Evolutionary conservation across 2,797 vertebrate species (phyloP).

Genomic region (Triplophysa yarkandensis): DNA sequence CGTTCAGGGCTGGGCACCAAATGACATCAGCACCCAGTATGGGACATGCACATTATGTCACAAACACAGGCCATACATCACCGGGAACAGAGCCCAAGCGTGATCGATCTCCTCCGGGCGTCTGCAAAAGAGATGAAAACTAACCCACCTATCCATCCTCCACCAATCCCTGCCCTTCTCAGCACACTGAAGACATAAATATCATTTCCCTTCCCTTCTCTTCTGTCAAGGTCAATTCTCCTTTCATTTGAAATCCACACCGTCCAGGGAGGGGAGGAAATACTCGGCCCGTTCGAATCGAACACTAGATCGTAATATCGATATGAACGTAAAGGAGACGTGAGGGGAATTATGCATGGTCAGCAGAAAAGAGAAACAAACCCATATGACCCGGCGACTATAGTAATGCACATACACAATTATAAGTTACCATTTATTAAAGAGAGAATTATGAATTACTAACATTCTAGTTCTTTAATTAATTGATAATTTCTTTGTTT

Average conservation of each 20-base stretch:
- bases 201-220: conserved; percentile 22
- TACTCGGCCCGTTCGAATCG: conserved; percentile 32
- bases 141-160: conserved; percentile 11
- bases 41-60: conserved; percentile 28
- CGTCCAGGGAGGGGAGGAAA: conserved; percentile 13
- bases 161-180: conserved; percentile 15
- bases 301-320: conserved; percentile 23
- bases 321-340: conserved; percentile 6
- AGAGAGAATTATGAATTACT: too few relatives aligned
- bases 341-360: conserved; percentile 13
- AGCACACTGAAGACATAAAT: conserved; percentile 30
- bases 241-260: conserved; percentile 33
- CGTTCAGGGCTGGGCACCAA: conserved; percentile 11
- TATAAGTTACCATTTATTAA: too few relatives aligned
- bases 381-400: too few relatives aligned
- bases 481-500: neutral
- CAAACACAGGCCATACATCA: conserved; percentile 36
- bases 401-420: too few relatives aligned
- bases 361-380: conserved; percentile 28
- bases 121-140: conserved; percentile 36
- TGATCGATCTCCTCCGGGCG: conserved; percentile 28
- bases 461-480: too few relatives aligned
- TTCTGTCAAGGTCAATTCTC: conserved; percentile 49
- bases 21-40: conserved; percentile 28
- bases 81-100: conserved; percentile 5